Evolutionary conservation across 23 tunicate genomes (phyloP).

Genomic region (Trididemnum miniatum): DNA sequence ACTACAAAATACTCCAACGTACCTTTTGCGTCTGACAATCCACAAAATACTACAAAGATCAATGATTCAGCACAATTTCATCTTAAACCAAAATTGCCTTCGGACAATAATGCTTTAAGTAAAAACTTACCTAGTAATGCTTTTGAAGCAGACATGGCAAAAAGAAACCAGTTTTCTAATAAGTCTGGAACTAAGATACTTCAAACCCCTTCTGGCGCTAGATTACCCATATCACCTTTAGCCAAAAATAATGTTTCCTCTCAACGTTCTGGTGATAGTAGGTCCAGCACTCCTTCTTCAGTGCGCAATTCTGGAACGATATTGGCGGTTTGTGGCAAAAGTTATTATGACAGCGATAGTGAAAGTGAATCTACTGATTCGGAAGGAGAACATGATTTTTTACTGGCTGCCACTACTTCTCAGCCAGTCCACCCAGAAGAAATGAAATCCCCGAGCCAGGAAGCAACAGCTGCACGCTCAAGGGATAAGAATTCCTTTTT

Average conservation of each 20-base stretch:
- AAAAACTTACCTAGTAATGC: not conserved
- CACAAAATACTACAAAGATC: not conserved
- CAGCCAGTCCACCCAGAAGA: slow-evolving; percentile 72
- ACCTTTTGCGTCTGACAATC: not conserved
- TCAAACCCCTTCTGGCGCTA: slow-evolving; percentile 24
- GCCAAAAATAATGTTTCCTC: slow-evolving; percentile 11
- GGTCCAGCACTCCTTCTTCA: not conserved
- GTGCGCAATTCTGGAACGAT: not conserved
- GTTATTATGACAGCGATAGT: slow-evolving; percentile 52
- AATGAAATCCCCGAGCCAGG: slow-evolving; percentile 26
- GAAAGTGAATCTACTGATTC: slow-evolving; percentile 5
- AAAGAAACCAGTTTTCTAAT: not conserved
- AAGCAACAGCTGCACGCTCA: not conserved
- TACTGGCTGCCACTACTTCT: slow-evolving; percentile 71
- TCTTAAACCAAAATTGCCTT: not conserved
- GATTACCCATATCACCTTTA: slow-evolving; percentile 48
- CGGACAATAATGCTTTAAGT: not conserved
- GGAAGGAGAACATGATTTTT: slow-evolving; percentile 53
- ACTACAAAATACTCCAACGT: not conserved
- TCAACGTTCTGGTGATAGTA: not conserved
- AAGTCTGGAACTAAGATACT: slow-evolving; percentile 32
- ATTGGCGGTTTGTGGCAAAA: slow-evolving; percentile 38
- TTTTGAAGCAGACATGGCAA: not conserved
- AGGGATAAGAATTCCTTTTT: slow-evolving; percentile 36
- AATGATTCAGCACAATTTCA: not conserved